phyloP scores from a whole-genome alignment of 2,888 invertebrate genomes.

The Baccha elongata region DNA sequence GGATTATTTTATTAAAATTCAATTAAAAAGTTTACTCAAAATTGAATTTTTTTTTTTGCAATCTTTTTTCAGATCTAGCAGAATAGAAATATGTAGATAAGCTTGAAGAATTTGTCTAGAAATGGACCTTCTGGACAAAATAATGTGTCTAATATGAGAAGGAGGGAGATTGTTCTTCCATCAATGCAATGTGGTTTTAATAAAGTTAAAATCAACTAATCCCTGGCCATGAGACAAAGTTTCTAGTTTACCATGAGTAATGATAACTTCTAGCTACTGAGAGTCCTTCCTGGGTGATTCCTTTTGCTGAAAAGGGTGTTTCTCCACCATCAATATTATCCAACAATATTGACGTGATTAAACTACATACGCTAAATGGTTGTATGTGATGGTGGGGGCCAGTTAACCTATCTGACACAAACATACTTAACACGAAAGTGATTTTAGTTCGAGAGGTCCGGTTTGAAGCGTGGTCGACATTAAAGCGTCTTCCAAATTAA shows the following conservation, averaged over 20 bases:
- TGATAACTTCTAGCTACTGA: not conserved
- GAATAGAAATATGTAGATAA: not conserved
- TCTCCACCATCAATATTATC: conserved; percentile 58
- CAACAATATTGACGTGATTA: conserved; percentile 57
- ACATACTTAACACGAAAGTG: conserved; percentile 29
- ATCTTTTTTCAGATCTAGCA: not conserved
- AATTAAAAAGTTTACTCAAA: conserved; percentile 62
- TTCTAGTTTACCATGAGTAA: conserved; percentile 36
- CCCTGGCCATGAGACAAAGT: conserved; percentile 12
- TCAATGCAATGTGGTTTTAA: conserved; percentile 10
- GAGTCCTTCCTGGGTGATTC: not conserved
- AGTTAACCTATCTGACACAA: conserved; percentile 37
- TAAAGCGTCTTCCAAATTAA: conserved; percentile 52
- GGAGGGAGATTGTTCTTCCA: conserved; percentile 1
- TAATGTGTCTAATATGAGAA: too few relatives aligned
- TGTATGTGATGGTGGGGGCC: conserved; percentile 1
- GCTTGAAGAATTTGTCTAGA: not conserved
- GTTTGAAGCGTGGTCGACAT: conserved; percentile 37
- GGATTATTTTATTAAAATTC: conserved; percentile 65
- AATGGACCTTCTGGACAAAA: not conserved
- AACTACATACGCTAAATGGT: conserved; percentile 22
- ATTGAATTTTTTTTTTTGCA: conserved; percentile 49
- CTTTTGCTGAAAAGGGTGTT: conserved; percentile 42
- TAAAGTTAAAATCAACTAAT: not conserved
- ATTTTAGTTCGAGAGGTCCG: conserved; percentile 50